phyloP scores from a whole-genome alignment of 2,888 invertebrate species.

The Coenonympha glycerion region DNA sequence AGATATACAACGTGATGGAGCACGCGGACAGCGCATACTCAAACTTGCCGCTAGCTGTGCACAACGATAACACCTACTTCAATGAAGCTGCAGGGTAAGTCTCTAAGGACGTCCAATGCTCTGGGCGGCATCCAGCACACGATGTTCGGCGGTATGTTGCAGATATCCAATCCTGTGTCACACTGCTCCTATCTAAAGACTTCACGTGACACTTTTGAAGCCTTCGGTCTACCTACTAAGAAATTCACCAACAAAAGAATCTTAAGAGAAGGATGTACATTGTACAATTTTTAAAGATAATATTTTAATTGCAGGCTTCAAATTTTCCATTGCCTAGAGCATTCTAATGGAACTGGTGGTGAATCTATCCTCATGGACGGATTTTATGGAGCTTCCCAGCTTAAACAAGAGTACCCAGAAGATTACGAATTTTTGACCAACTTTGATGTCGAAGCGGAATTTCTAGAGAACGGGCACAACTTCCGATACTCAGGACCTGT shows the following conservation, averaged over 20 bases:
- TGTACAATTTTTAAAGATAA: no score
- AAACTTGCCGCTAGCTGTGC: constrained; percentile 79
- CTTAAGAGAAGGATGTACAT: no score
- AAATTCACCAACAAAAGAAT: no score
- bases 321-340: constrained; percentile 62
- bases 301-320: constrained; percentile 50
- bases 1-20: constrained; percentile 73
- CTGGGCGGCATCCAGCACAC: constrained; percentile 79
- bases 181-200: no score
- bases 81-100: constrained; percentile 82
- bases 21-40: constrained; percentile 86
- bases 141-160: no score
- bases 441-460: constrained; percentile 78
- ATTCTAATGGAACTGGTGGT: constrained; percentile 79
- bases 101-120: constrained; percentile 46
- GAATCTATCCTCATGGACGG: constrained; percentile 85
- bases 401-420: constrained; percentile 70
- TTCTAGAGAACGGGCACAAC: constrained; percentile 78
- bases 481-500: constrained; percentile 76
- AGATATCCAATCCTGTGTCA: no score
- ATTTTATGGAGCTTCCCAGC: constrained; percentile 77
- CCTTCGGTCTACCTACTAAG: no score
- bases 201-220: no score
- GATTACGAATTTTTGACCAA: constrained; percentile 77
- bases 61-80: constrained; percentile 88